Base-by-base conservation (phyloP, 2,888 invertebrate species). In the Amitus sp. region DNA sequence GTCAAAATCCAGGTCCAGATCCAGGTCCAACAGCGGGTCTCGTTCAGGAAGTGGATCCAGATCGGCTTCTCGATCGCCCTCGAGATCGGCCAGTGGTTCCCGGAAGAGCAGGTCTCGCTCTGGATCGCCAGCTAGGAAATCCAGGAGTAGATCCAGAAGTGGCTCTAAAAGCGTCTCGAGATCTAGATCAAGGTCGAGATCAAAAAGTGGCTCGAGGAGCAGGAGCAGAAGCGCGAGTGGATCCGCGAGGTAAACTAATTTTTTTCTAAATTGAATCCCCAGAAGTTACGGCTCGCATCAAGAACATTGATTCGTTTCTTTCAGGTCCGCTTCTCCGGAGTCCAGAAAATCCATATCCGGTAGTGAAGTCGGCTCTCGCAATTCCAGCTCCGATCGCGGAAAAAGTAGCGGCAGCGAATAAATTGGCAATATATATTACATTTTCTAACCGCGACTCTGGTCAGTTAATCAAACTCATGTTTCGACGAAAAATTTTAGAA, bases 321-420 rank as follows among this genome's bases (percentile, higher is more conserved):
- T 48, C 58, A 80, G 82, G 46, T 82, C 82, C 13, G 79, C 85
- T 23, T 87, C 87, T 1, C 87, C 87, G 0, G 86, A 85, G 12
- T 87, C 87, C 1, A 83, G 87, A 48, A 87, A 87, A 69, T 87
- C 87, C 10, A 86, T 87, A 2, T 87, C 87, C 0, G 87, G 87
- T 6, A 87, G 87, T 68, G 87, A 87, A 48, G 77, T 65, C 13
- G 77, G 75, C 33, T 77, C 75, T 1, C 73, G 73, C 23, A 71
- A 75, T 69, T 77, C 74, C 4, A 76, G 74, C 50, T 70, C 72
- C 4, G 72, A 72, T 39, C 62, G 69, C 10, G 70, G 68, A 5
- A 69, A 65, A 13, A 66, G 67, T 42, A 73, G 70, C 46, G 72
- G 70, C 17, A 74, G 69, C 13, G 69, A 72, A 13, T 65, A 57